Evolutionary conservation across 2,113 vertebrate genomes (phyloP), one percentile per base, ranked within the genome.

Genomic region (Megaleporinus macrocephalus): DNA sequence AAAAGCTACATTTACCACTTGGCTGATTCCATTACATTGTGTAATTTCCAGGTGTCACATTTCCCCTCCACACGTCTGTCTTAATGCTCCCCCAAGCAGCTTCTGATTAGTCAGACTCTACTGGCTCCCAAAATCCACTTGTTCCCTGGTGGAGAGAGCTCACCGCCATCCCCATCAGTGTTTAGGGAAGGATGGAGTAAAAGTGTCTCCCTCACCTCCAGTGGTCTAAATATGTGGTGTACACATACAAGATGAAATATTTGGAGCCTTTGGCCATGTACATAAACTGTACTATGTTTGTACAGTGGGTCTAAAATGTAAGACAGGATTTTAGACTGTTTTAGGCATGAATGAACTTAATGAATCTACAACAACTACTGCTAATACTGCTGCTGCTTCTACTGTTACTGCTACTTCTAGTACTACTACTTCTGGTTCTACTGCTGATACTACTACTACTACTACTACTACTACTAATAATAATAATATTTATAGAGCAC

Each of bases 1-100:
- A 97, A 97, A 95, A 96, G 95, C 95, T 96, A 93, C 96, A 98
- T 98, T 99, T 97, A 93, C 95, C 96, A 98, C 95, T 98, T 96
- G 96, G 94, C 96, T 97, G 96, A 92, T 97, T 97, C 97, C 96
- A 98, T 98, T 97, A 97, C 91, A 86, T 90, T 82, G 89, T 94
- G 95, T 95, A 96, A 97, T 96, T 97, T 96, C 95, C 95, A 96
- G 96, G 96, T 97, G 96, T 97, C 96, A 97, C 95, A 92, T 95
- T 95, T 94, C 92, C 92, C 93, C 91, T 94, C 89, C 86, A 92
- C 94, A 92, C 88, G 95, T 95, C 88, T 90, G 93, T 92, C 94
- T 96, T 89, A 91, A 91, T 93, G 94, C 90, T 94, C 88, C 89
- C 90, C 91, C 20, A 61, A 91, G 90, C 91, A 92, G 92, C 90